Percentiles rank a stretch among this genome's conserved stretches.
Evolutionary conservation across 2,113 vertebrate genomes (phyloP).

Genomic region (Dendropsophus ebraccatus): DNA sequence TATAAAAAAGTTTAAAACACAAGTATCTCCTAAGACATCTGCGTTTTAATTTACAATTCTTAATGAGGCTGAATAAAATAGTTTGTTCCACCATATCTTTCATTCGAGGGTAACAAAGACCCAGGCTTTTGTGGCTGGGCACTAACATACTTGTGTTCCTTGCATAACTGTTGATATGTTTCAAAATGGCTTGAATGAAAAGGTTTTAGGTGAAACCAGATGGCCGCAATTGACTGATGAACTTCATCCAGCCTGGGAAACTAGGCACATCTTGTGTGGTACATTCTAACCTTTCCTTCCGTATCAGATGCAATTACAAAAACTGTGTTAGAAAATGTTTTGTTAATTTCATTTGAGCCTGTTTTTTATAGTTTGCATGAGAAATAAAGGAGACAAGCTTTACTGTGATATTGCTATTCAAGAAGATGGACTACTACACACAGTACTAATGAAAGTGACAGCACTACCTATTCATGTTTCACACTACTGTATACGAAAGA

Average conservation of each 20-base stretch:
- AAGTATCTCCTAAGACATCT: slow-evolving; percentile 40
- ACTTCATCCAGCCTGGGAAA: slow-evolving; percentile 51
- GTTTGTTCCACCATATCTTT: slow-evolving; percentile 56
- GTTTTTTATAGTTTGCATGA: slow-evolving; percentile 7
- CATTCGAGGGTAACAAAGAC: slow-evolving; percentile 40
- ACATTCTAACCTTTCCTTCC: slow-evolving; percentile 36
- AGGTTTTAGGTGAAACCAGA: slow-evolving; percentile 51
- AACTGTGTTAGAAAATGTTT: slow-evolving; percentile 54
- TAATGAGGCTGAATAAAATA: slow-evolving; percentile 48
- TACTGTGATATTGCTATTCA: slow-evolving; percentile 10
- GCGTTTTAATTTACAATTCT: slow-evolving; percentile 36
- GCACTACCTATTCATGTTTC: not conserved
- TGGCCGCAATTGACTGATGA: slow-evolving; percentile 54
- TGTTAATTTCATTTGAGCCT: slow-evolving; percentile 49
- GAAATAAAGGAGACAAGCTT: not conserved
- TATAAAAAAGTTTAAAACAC: not conserved
- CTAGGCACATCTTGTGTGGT: slow-evolving; percentile 49
- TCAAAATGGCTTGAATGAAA: slow-evolving; percentile 52
- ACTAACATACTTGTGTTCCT: slow-evolving; percentile 48
- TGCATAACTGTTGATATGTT: slow-evolving; percentile 54
- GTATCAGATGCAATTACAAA: slow-evolving; percentile 58
- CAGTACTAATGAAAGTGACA: not conserved
- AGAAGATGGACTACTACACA: not conserved
- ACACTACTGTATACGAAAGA: not conserved
- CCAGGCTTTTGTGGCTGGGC: slow-evolving; percentile 32